phyloP scores from a whole-genome alignment of 1,140 invertebrate genomes.

The Archivesica marissinica region DNA sequence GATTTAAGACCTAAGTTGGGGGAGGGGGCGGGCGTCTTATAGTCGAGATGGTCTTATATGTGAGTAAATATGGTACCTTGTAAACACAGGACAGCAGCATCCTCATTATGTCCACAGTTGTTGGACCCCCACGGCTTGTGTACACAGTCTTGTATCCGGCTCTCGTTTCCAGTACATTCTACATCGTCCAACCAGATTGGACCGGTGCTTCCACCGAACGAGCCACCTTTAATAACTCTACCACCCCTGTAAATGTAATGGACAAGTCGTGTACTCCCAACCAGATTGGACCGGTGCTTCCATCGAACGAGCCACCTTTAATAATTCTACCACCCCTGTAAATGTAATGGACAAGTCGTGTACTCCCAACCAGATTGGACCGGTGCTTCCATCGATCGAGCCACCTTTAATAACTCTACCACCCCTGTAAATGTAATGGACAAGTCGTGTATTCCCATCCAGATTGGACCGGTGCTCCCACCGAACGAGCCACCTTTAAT shows the following conservation, averaged over 20 bases:
- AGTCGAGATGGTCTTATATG: no score
- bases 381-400: slow-evolving; percentile 81
- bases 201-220: slow-evolving; percentile 81
- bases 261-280: neutral
- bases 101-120: slow-evolving; percentile 89
- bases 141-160: slow-evolving; percentile 88
- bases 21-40: no score
- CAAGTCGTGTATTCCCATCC: slow-evolving; percentile 86
- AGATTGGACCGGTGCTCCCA: slow-evolving; percentile 84
- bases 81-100: slow-evolving; percentile 77
- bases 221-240: slow-evolving; percentile 9
- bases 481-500: slow-evolving; percentile 66
- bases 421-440: slow-evolving; percentile 10
- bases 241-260: slow-evolving; percentile 24
- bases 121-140: slow-evolving; percentile 90
- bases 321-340: no score
- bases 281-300: no score
- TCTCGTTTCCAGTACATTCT: slow-evolving; percentile 89
- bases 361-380: slow-evolving; percentile 87
- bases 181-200: slow-evolving; percentile 89
- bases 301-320: no score
- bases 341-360: no score
- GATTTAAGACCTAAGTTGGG: no score
- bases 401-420: slow-evolving; percentile 26
- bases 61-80: no score